Evolutionary conservation across 2,888 invertebrate species (phyloP).

Genomic region (Sminthurides aquaticus): DNA sequence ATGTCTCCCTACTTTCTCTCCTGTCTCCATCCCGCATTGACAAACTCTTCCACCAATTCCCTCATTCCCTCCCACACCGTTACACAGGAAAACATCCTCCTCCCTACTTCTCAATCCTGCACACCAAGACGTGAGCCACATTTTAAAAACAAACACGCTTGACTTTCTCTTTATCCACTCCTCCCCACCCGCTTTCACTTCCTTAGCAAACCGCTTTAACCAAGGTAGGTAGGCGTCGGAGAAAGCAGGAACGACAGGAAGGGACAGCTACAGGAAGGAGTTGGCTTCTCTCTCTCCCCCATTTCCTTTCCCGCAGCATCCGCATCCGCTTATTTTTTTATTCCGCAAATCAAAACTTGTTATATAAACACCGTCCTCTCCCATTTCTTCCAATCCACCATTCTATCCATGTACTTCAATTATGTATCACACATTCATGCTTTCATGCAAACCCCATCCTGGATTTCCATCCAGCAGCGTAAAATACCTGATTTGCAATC

Average conservation of each 20-base stretch:
- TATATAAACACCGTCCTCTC: too few relatives aligned
- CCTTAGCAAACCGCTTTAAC: not conserved
- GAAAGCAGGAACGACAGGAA: not conserved
- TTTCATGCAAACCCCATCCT: too few relatives aligned
- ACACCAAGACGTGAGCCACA: not conserved
- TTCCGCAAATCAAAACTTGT: too few relatives aligned
- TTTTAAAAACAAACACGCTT: slow-evolving; percentile 4
- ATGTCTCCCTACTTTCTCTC: not conserved
- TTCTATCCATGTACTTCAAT: too few relatives aligned
- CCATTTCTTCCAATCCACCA: too few relatives aligned
- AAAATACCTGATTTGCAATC: too few relatives aligned
- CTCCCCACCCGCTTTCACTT: not conserved
- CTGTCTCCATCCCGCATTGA: not conserved
- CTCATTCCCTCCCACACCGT: not conserved
- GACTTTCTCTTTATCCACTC: not conserved
- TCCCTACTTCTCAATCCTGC: not conserved
- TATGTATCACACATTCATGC: too few relatives aligned
- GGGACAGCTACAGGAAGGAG: too few relatives aligned
- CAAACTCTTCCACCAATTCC: not conserved
- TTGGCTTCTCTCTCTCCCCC: too few relatives aligned
- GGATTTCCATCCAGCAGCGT: too few relatives aligned
- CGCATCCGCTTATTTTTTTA: too few relatives aligned
- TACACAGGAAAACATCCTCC: not conserved
- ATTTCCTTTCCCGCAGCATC: too few relatives aligned
- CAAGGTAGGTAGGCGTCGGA: not conserved